Conservation (phyloP, 2,113 vertebrate species). For the Sardina pilchardus region DNA sequence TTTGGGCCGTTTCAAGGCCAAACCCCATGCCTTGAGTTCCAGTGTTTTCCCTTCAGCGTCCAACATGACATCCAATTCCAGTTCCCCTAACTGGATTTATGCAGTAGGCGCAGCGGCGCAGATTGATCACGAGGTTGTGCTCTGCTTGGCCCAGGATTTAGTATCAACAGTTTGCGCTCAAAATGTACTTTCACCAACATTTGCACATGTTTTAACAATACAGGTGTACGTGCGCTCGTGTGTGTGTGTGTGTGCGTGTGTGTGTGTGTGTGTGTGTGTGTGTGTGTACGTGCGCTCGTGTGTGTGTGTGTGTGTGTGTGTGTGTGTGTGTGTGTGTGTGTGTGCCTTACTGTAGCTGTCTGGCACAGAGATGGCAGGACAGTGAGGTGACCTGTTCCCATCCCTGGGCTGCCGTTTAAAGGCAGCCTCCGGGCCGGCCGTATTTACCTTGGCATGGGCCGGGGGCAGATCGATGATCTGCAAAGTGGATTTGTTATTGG, state of each 20-base stretch:
- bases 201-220: slow-evolving; percentile 10
- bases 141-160: background rate
- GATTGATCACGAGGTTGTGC: background rate
- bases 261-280: slow-evolving; percentile 38
- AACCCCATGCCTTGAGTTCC: background rate
- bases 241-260: slow-evolving; percentile 9
- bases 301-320: slow-evolving; percentile 13
- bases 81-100: background rate
- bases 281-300: slow-evolving; percentile 4
- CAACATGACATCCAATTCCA: slow-evolving; percentile 2
- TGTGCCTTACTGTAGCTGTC: background rate
- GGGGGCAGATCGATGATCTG: slow-evolving; percentile 95
- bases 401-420: slow-evolving; percentile 80
- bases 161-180: background rate
- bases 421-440: slow-evolving; percentile 85
- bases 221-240: background rate
- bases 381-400: slow-evolving; percentile 64
- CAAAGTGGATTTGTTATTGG: slow-evolving; percentile 99
- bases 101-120: background rate
- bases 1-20: background rate
- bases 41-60: background rate
- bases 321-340: background rate
- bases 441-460: slow-evolving; percentile 93
- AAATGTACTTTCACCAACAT: background rate
- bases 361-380: slow-evolving; percentile 31